Base-by-base conservation (phyloP, 2,888 invertebrate species). In the Synergus japonicus region DNA sequence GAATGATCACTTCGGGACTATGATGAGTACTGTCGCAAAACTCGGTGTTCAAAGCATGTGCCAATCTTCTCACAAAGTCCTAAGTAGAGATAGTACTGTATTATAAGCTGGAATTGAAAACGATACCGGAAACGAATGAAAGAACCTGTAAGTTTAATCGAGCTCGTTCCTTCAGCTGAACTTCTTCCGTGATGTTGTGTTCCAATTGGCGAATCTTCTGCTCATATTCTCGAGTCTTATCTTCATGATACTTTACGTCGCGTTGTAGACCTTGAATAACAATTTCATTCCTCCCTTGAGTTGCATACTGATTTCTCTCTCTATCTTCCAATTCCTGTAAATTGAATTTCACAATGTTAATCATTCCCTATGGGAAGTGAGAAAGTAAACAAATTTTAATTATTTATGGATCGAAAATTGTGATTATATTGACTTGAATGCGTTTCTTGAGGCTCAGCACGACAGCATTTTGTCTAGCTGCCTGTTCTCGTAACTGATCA, bases 371-470 rank as follows among this genome's bases (percentile, higher is more conserved):
- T 3, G 29, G 29, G 29, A 29, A 29, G 2, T 29, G 29, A 3
- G 29, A 29, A 29, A 3, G 29, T 29, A 29, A 29, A 29, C 1
- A 0, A 29, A 29, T 29, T 29, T 29, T 29, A 1, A 29, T 29
- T 29, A 29, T 29, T 29, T 1, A 29, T 1, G 0, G 22, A 29
- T 29, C 3, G 29, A 3, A 29, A 29, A 29, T 29, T 29, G 3
- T 29, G 29, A 29, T 29, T 29, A 54, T 29, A 54, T 80, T 76
- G 79, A 93, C 93, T 90, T 93, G 93, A 64, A 97, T 94, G 80
- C 97, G 95, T 90, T 96, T 96, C 90, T 96, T 96, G 76, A 97
- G 93, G 0, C 97, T 97, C 4, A 95, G 94, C 85, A 97, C 96
- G 66, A 97, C 94, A 0, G 97, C 95, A 87, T 95, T 96, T 91